Evolutionary conservation across 2,797 vertebrate species (phyloP), one percentile per base, ranked within the genome.

Genomic region (Otolemur crassicaudatus): DNA sequence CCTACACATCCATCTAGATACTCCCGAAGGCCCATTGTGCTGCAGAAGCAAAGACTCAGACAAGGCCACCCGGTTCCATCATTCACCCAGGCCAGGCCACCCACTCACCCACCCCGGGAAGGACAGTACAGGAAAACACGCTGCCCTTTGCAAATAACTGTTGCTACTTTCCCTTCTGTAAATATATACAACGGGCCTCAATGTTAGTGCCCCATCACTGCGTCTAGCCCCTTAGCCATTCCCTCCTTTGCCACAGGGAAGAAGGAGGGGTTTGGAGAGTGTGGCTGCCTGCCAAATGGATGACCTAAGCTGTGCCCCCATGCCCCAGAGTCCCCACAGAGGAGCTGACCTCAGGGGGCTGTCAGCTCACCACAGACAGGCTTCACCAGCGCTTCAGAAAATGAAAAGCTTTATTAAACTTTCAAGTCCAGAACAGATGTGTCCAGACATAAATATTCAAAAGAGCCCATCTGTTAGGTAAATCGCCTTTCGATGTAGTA

Each of bases 391-490:
- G 90, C 97, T 95, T 97, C 84, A 87, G 97, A 97, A 97, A 97
- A 97, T 97, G 96, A 97, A 97, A 98, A 97, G 97, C 96, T 96
- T 98, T 97, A 97, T 97, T 97, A 97, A 96, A 97, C 97, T 97
- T 97, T 96, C 95, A 97, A 97, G 97, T 95, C 94, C 87, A 53
- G 96, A 97, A 95, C 97, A 98, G 97, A 98, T 97, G 97, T 96
- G 97, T 96, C 97, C 97, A 86, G 96, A 88, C 95, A 98, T 98
- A 97, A 97, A 98, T 98, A 98, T 98, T 97, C 97, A 98, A 97
- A 97, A 97, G 97, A 96, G 93, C 89, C 97, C 97, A 98, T 97
- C 97, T 98, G 97, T 97, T 97, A 97, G 97, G 97, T 95, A 97
- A 97, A 97, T 96, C 20, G 84, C 96, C 97, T 96, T 97, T 94